Percentiles rank a stretch among this genome's conserved stretches.
Evolutionary conservation across 2,888 invertebrate species (phyloP).

Genomic region (Arctia plantaginis): DNA sequence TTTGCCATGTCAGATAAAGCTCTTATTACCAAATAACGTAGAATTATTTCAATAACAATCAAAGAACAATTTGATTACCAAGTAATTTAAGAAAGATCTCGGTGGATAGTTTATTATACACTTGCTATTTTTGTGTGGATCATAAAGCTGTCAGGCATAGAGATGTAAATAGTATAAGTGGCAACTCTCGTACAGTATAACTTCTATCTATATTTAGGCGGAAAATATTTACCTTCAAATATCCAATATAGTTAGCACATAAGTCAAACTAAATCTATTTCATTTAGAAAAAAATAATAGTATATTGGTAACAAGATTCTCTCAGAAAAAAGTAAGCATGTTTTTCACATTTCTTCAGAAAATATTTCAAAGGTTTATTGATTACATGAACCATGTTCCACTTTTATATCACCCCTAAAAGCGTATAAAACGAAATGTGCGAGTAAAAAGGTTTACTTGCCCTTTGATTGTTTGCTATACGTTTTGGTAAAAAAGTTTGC

Average conservation of each 20-base stretch:
- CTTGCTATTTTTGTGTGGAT: too few species aligned
- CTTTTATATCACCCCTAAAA: slow-evolving; percentile 67
- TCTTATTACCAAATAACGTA: too few species aligned
- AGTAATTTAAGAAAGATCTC: too few species aligned
- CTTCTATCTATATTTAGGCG: background rate
- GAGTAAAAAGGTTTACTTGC: slow-evolving; percentile 72
- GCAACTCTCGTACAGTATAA: background rate
- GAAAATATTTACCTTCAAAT: background rate
- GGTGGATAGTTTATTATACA: too few species aligned
- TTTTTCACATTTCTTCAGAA: slow-evolving; percentile 42
- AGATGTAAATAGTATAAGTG: background rate
- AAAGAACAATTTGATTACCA: too few species aligned
- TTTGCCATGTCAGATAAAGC: too few species aligned
- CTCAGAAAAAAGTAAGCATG: slow-evolving; percentile 31
- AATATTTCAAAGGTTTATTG: slow-evolving; percentile 65
- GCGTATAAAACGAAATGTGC: slow-evolving; percentile 69
- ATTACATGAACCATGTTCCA: slow-evolving; percentile 65
- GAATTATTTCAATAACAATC: too few species aligned
- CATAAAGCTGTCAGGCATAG: too few species aligned
- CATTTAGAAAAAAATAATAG: slow-evolving; percentile 19
- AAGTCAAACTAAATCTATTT: background rate
- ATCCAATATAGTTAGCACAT: background rate
- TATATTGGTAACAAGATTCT: slow-evolving; percentile 39
- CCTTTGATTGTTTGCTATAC: slow-evolving; percentile 77
- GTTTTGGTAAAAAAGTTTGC: slow-evolving; percentile 57